Evolutionary conservation across 2,888 invertebrate species (phyloP).

Genomic region (Agrenia bidenticulata): DNA sequence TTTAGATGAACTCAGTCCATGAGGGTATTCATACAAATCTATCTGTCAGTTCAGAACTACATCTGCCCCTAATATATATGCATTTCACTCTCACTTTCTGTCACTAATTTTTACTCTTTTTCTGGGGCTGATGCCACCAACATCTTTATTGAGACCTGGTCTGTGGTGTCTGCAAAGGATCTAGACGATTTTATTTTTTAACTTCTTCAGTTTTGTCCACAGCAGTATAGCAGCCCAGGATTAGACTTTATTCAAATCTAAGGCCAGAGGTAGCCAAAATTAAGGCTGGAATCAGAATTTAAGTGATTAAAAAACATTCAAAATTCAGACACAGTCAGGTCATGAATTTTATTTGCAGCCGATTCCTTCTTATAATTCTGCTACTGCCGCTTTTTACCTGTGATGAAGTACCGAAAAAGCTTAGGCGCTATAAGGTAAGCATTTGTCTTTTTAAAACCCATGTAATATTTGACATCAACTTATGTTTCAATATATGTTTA

Average conservation of each 20-base stretch:
- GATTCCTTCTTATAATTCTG: conserved; percentile 11
- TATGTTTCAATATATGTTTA: conserved; percentile 11
- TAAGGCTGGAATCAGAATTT: no score
- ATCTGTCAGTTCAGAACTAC: background rate
- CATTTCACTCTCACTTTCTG: conserved; percentile 11
- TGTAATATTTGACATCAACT: no score
- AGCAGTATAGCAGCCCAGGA: no score
- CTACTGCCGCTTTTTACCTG: conserved; percentile 30
- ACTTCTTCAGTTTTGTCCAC: no score
- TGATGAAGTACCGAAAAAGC: conserved; percentile 38
- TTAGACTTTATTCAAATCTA: no score
- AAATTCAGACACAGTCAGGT: background rate
- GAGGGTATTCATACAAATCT: background rate
- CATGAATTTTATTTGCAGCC: background rate
- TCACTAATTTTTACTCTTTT: conserved; percentile 7
- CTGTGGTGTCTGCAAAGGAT: background rate
- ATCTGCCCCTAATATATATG: background rate
- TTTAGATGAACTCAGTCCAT: background rate
- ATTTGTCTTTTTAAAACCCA: conserved; percentile 6
- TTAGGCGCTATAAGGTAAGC: conserved; percentile 50
- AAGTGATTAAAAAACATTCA: background rate
- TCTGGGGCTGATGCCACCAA: background rate
- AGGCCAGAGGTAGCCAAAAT: no score
- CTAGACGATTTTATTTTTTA: no score
- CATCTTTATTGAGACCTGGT: background rate